A percentile compares a stretch with the other conserved stretches of the same genome.
These are phyloP conservation scores for Petrocephalus microphthalmus DNA, from an alignment of 2,113 vertebrate genomes.

Conservation along the genomic window DNA sequence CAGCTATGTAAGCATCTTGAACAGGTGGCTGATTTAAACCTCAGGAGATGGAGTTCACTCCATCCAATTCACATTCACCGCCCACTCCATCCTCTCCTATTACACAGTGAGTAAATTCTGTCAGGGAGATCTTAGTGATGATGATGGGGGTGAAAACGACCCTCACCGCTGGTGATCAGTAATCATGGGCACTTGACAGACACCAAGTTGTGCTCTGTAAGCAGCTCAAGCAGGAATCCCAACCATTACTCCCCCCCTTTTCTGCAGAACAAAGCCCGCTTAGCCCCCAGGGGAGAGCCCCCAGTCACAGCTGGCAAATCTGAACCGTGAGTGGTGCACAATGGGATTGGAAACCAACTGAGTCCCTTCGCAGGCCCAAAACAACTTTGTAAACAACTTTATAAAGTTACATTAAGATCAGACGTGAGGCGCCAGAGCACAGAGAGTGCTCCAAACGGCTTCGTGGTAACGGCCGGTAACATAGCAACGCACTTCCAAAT, in stretches of 20 bases:
- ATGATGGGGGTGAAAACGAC: background rate
- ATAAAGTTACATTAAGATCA: background rate
- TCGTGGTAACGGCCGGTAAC: background rate
- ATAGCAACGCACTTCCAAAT: constrained; percentile 19
- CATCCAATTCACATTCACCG: background rate
- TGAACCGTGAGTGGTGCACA: background rate
- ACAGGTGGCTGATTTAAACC: background rate
- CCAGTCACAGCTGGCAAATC: background rate
- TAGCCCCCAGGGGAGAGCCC: background rate
- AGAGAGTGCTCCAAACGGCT: background rate
- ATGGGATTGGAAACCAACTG: background rate
- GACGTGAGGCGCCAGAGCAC: background rate
- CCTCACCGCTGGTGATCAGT: background rate
- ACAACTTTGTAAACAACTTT: background rate
- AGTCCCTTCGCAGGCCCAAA: background rate
- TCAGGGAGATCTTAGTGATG: background rate
- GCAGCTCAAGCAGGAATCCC: background rate
- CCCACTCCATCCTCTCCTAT: background rate
- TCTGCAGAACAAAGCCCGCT: background rate
- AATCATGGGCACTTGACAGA: background rate
- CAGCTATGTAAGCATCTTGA: background rate
- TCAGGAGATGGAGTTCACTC: background rate
- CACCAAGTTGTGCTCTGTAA: background rate
- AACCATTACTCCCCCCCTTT: background rate
- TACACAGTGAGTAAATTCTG: background rate